phyloP scores from a whole-genome alignment of 2,888 invertebrate genomes.

The Lomographa bimaculata region DNA sequence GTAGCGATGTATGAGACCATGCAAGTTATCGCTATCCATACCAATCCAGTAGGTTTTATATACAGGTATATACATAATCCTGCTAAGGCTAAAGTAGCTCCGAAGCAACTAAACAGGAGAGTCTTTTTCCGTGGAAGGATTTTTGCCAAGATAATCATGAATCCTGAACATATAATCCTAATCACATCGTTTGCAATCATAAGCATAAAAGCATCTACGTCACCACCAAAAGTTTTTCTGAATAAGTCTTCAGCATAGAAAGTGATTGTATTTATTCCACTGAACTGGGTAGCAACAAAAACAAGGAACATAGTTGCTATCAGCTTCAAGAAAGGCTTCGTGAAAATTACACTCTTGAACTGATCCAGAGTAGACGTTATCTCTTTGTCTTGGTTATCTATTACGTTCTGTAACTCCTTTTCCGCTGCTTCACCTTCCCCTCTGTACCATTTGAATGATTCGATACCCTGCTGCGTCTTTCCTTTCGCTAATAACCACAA shows the following conservation, averaged over 20 bases:
- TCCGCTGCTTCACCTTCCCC: slow-evolving; percentile 44
- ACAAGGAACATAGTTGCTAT: slow-evolving; percentile 36
- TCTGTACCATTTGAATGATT: slow-evolving; percentile 48
- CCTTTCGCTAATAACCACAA: slow-evolving; percentile 56
- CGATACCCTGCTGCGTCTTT: slow-evolving; percentile 43
- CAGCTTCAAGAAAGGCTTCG: slow-evolving; percentile 46
- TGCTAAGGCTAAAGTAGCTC: slow-evolving; percentile 36
- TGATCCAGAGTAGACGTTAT: slow-evolving; percentile 33
- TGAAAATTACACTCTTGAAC: slow-evolving; percentile 36
- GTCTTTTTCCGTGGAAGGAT: slow-evolving; percentile 43
- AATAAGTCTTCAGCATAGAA: slow-evolving; percentile 55
- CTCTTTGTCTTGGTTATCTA: slow-evolving; percentile 40
- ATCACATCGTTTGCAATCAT: slow-evolving; percentile 51
- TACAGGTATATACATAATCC: slow-evolving; percentile 41
- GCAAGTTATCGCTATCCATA: slow-evolving; percentile 44
- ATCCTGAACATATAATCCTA: slow-evolving; percentile 34
- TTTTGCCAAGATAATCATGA: slow-evolving; percentile 44
- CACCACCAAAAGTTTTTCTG: slow-evolving; percentile 44
- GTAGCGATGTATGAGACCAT: slow-evolving; percentile 44
- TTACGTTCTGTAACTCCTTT: slow-evolving; percentile 44
- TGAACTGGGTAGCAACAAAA: slow-evolving; percentile 46
- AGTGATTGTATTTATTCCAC: slow-evolving; percentile 50
- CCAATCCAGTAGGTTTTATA: slow-evolving; percentile 35
- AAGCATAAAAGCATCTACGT: slow-evolving; percentile 45
- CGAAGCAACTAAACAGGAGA: slow-evolving; percentile 40